Evolutionary conservation across 2,888 invertebrate species (phyloP).

Genomic region (Torymus tubicola): DNA sequence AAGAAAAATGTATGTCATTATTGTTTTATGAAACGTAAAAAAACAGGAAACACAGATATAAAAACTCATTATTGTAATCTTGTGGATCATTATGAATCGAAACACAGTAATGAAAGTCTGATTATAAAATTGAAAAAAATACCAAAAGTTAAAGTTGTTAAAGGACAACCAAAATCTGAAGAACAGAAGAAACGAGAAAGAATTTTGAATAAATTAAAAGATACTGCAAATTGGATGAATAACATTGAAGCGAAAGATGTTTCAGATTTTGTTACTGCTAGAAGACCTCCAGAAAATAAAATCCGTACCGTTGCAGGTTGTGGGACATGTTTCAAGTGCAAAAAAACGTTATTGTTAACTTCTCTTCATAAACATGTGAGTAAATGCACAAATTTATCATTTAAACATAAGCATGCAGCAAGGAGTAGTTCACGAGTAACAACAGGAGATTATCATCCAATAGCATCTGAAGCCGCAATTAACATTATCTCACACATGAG

Average conservation of each 20-base stretch:
- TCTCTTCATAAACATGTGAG: too few species aligned
- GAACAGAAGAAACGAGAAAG: neutral
- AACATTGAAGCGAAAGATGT: neutral
- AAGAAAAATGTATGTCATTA: slow-evolving; percentile 5
- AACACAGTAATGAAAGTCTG: too few species aligned
- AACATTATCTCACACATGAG: neutral
- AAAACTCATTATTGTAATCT: neutral
- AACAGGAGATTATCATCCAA: neutral
- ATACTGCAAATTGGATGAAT: neutral
- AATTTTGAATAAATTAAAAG: neutral
- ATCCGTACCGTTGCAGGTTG: neutral
- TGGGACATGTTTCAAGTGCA: neutral
- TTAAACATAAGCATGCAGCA: too few species aligned
- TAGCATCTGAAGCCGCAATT: neutral
- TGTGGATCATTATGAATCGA: too few species aligned
- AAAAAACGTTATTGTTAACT: too few species aligned
- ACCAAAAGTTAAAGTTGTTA: neutral
- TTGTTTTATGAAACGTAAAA: neutral
- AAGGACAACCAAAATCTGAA: neutral
- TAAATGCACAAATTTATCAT: too few species aligned
- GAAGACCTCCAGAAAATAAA: neutral
- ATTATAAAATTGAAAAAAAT: too few species aligned
- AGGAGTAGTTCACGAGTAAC: neutral
- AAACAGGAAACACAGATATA: neutral
- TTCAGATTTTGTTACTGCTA: neutral